Evolutionary conservation across 2,113 vertebrate genomes (phyloP).

Genomic region (Hippocampus guttulatus): DNA sequence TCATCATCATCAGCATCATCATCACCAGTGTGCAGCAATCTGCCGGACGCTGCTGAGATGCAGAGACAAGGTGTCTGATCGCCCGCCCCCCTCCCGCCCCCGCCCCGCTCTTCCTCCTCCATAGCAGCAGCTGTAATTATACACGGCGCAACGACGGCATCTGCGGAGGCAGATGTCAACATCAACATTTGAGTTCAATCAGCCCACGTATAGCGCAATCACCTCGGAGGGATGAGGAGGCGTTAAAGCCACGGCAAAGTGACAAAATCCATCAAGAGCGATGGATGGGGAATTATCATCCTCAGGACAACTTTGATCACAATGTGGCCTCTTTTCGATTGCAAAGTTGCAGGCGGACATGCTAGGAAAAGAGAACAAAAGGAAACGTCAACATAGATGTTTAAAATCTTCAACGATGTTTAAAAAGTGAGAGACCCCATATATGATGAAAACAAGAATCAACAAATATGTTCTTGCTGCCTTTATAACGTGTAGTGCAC

Average conservation of each 20-base stretch:
- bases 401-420: neutral
- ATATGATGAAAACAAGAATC: too few species aligned
- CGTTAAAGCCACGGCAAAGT: slow-evolving; percentile 23
- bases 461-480: too few species aligned
- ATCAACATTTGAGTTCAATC: slow-evolving; percentile 63
- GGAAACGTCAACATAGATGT: neutral
- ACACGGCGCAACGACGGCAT: slow-evolving; percentile 52
- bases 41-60: slow-evolving; percentile 32
- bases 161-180: slow-evolving; percentile 64
- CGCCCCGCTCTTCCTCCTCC: slow-evolving; percentile 26
- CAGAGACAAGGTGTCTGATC: slow-evolving; percentile 58
- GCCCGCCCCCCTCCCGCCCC: slow-evolving; percentile 29
- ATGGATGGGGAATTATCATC: slow-evolving; percentile 11
- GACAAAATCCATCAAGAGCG: slow-evolving; percentile 14
- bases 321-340: neutral
- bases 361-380: neutral
- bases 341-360: neutral
- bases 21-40: slow-evolving; percentile 8
- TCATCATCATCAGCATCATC: neutral
- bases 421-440: neutral
- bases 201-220: slow-evolving; percentile 33
- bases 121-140: slow-evolving; percentile 59
- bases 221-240: slow-evolving; percentile 45
- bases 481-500: too few species aligned
- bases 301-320: neutral